Evolutionary conservation across 2,888 invertebrate species (phyloP), one percentile per base, ranked within the genome.

Genomic region (Agrotis ipsilon): DNA sequence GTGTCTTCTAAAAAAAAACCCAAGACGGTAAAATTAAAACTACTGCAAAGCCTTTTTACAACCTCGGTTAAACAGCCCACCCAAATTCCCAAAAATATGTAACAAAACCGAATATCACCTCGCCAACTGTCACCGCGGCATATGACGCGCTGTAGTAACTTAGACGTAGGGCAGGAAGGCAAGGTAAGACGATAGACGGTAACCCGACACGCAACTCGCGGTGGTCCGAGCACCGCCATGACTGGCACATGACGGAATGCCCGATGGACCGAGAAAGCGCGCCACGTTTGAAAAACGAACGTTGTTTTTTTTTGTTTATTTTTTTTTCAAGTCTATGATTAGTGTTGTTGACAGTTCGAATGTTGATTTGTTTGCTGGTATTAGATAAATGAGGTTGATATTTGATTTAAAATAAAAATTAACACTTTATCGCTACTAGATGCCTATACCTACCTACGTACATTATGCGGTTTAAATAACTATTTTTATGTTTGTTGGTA

Each of bases 241-340:
- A 96, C 92, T 94, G 96, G 96, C 96, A 95, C 90, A 92, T 95
- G 94, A 93, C 93, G 91, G 93, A 92, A 96, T 94, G 96, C 94
- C 94, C 94, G 94, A 94, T 96, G 92, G 95, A 96, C 93, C 96
- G 96, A 92, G 94, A 95, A 96, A 94, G 94, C 92, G 95, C 92
- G 94, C 91, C 93, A 92, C 93, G 94, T 92, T 92, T 93, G 90
- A 90, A 90, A 90, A 89, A 89, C 88, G 91, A 91, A 92, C 89
- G 85, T 59, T 82, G 70, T 85, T 84, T 89, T 88, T 87, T 78
- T 82, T 75, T 24, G 76, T 81, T 83, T 78, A 65, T 75, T 21
- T 76, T 45, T 76, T 84, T 80, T 88, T 86, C 78, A 24, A 64
- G 65, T 89, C 90, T 92, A 91, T 89, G 88, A 86, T 84, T 80